Base-by-base conservation (phyloP, 2,797 vertebrate species). In the Odontamblyopus lacepedii region DNA sequence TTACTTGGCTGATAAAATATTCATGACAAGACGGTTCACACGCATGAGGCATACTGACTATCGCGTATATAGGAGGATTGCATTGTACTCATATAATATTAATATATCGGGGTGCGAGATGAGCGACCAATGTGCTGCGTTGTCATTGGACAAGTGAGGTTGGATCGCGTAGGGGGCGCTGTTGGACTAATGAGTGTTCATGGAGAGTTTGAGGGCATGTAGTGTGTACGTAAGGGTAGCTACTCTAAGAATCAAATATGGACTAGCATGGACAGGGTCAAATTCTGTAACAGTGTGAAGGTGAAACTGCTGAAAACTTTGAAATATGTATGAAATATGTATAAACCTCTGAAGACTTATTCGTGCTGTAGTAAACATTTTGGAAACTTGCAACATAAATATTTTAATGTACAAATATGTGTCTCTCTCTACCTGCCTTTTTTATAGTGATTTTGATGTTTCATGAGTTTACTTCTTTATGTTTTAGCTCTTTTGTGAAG, bases 1-100 rank as follows among this genome's bases (percentile, higher is more conserved):
- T 63, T 67, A 75, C 73, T 69, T 29, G 19, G 19, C 75, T 68
- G 62, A 82, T 88, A 15, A 78, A 84, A 86, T 80, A 90, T 87
- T 87, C 77, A 88, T 87, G 72, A 55, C 73, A 64, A 71, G 55
- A 68, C 61, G 13, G 68, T 60, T 79, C 55, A 70, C 38, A 62
- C 27, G 71, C 1, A 4, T 27, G 2, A 0, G 4, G 70, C 63
- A 66, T 50, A 53, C 48, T 63, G 48, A 75, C 51, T 50, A 69
- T 26, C 38, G 53, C n/a, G 41, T 59, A 32, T 23, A 57, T 48
- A 15, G 44, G 44, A 48, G 44, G 44, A 13, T 27, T 59, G 51
- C 32, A 29, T 68, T 75, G 27, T 50, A 13, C 18, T 63, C 69
- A 78, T 69, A 70, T 81, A 76, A 74, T 69, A 78, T 78, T 63